Evolutionary conservation across 2,797 vertebrate species (phyloP).

Genomic region (Ceryle rudis): DNA sequence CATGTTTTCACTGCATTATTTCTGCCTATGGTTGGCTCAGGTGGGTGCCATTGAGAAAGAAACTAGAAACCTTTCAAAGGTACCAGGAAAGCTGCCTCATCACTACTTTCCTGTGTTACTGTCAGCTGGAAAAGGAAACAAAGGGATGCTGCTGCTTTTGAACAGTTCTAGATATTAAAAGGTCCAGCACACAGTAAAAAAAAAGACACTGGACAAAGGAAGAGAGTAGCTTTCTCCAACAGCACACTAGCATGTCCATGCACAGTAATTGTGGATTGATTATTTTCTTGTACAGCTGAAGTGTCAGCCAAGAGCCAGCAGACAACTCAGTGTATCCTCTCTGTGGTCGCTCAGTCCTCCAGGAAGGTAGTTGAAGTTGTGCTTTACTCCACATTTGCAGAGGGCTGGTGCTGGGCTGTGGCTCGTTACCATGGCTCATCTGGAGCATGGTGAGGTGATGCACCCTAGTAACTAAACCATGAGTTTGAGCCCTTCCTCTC

Average conservation of each 20-base stretch:
- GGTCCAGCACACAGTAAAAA: neutral
- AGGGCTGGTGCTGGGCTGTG: neutral
- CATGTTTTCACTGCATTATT: neutral
- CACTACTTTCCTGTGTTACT: neutral
- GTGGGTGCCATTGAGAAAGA: neutral
- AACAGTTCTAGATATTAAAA: neutral
- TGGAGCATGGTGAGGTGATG: neutral
- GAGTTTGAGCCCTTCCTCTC: neutral
- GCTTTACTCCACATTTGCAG: neutral
- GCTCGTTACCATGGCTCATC: neutral
- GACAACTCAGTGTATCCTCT: neutral
- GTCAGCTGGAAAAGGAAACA: neutral
- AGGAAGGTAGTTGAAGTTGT: neutral
- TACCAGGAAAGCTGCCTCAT: neutral
- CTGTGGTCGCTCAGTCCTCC: neutral
- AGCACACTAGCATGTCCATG: neutral
- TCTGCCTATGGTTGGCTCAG: neutral
- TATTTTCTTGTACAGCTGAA: neutral
- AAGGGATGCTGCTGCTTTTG: neutral
- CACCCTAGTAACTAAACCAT: neutral
- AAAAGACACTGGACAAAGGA: neutral
- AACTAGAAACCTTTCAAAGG: neutral
- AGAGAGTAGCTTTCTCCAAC: accelerated
- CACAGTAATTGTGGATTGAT: accelerated
- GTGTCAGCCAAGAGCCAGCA: neutral